Base-by-base conservation (phyloP, 64 coral and sea anemone species). In the Montipora capricornis region DNA sequence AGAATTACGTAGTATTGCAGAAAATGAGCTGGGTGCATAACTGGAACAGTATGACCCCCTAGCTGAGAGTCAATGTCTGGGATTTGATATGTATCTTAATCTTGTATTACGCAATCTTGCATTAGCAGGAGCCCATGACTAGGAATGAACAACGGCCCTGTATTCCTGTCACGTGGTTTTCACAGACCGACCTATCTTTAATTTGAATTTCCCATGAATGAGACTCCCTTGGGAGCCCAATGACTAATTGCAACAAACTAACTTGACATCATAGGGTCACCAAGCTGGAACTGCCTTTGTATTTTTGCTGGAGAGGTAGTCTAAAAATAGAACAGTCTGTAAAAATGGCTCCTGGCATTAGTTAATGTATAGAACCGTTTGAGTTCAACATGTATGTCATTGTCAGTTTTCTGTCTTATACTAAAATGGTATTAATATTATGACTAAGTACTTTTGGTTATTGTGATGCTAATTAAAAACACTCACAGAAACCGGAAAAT, bases 1-100 rank as follows among this genome's bases (percentile, higher is more conserved):
- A 68, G 64, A 68, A 1, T 68, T 68, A 68, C 64, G 4, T 68
- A 19, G 64, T 6, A 68, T 68, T 68, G 64, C 64, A 68, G 64
- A 75, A 75, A 75, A 75, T 75, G 29, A 75, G 20, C 17, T 75
- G 24, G 19, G 73, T 44, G 22, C n/a, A 75, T 75, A 5, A 16
- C 73, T 75, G 73, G 20, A 75, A 75, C 73, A 75, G n/a, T 20
- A 75, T 75, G 73, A 75, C 73, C 73, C 73, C 29, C 29, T 75
- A 75, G 73, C 73, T 75, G 73, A 75, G 73, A 75, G 29, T 75
- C 73, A 75, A 75, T 75, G 17, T 75, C 20, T 75, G 73, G 73
- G 73, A 75, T 24, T 75, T 75, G 73, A 75, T 37, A 75, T 75
- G 19, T 75, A 44, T 75, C 73, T 68, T 68, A 68, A 68, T 68